Percentiles rank a stretch among this genome's conserved stretches.
These are phyloP conservation scores for Julus scandinavius DNA, from an alignment of 2,888 invertebrate species.

Conservation along the genomic window DNA sequence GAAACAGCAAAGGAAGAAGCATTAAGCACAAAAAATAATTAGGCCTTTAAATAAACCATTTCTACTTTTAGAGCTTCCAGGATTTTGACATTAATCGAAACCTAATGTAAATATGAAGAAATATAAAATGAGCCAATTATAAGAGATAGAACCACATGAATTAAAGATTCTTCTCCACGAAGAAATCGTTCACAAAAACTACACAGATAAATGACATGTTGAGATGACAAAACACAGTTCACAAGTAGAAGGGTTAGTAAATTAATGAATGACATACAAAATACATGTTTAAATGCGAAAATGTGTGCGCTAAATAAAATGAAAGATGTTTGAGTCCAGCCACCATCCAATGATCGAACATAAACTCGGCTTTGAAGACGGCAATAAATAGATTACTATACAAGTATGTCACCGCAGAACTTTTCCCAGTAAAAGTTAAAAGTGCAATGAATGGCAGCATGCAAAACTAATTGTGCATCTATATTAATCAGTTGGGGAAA, in stretches of 20 bases:
- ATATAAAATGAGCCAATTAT: not conserved
- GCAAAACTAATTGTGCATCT: slow-evolving; percentile 51
- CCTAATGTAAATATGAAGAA: not conserved
- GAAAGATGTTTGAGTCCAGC: slow-evolving; percentile 8
- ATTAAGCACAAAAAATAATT: not conserved
- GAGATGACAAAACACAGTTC: slow-evolving; percentile 23
- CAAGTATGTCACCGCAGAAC: not conserved
- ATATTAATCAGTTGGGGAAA: slow-evolving; percentile 51
- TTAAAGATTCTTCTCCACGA: slow-evolving; percentile 10
- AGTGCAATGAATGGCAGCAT: slow-evolving; percentile 52
- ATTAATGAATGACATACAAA: not conserved
- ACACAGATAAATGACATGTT: slow-evolving; percentile 20
- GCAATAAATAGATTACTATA: not conserved
- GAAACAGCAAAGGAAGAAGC: not conserved
- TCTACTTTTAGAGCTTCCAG: not conserved
- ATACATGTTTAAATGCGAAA: slow-evolving; percentile 20
- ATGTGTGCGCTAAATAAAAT: slow-evolving; percentile 15
- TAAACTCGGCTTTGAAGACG: slow-evolving; percentile 9
- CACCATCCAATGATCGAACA: slow-evolving; percentile 14
- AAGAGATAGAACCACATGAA: not conserved
- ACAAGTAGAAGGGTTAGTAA: slow-evolving; percentile 29
- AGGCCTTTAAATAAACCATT: not conserved
- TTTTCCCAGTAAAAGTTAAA: slow-evolving; percentile 31
- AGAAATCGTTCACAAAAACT: slow-evolving; percentile 30
- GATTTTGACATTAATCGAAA: not conserved